Conservation (phyloP, 2,113 vertebrate species). For the Clarias batrachus region DNA sequence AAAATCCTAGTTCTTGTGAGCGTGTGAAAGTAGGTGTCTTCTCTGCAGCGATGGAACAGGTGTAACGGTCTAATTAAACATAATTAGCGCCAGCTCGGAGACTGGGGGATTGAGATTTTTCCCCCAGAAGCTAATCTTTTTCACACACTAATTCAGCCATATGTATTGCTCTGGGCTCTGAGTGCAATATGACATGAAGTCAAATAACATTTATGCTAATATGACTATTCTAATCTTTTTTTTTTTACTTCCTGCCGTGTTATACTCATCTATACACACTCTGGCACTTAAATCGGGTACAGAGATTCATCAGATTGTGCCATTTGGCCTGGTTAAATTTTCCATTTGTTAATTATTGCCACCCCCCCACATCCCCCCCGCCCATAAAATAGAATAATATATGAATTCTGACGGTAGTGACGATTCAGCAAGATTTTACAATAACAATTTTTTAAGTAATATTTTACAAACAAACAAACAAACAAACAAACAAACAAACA, state of each 20-base stretch:
- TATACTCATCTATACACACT: background rate
- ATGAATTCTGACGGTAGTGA: too few relatives aligned
- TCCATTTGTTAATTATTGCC: background rate
- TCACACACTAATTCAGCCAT: constrained; percentile 34
- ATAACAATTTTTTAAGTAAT: background rate
- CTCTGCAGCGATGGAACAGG: constrained; percentile 38
- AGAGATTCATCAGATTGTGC: background rate
- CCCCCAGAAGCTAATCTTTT: constrained; percentile 14
- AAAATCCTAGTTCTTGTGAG: background rate
- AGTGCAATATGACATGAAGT: background rate
- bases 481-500: too few relatives aligned
- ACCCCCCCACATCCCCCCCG: too few relatives aligned
- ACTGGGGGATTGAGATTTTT: background rate
- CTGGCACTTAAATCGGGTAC: background rate
- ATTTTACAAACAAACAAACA: background rate
- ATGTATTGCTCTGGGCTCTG: constrained; percentile 20
- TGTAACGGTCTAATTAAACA: constrained; percentile 57
- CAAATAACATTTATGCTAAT: background rate
- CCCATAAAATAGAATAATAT: background rate
- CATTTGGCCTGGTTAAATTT: too few relatives aligned
- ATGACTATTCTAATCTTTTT: background rate
- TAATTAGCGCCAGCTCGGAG: constrained; percentile 58
- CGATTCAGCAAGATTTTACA: too few relatives aligned
- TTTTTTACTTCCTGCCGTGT: background rate
- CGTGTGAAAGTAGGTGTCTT: constrained; percentile 34